Evolutionary conservation across 2,888 invertebrate species (phyloP), one percentile per base, ranked within the genome.

Genomic region (Megaustenia siamemsis): DNA sequence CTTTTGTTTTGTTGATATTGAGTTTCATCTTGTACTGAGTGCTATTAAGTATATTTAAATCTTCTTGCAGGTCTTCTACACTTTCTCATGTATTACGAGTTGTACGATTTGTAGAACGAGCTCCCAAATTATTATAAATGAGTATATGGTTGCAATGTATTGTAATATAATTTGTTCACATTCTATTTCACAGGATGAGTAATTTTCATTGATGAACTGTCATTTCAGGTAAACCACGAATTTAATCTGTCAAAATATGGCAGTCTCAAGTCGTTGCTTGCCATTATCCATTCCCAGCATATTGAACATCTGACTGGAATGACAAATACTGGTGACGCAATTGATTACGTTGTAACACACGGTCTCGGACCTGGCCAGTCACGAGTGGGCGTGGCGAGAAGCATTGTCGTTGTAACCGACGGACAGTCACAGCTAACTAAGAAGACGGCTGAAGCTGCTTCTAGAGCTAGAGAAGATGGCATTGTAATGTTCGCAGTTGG

Each of bases 401-500:
- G 87, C 43, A 82, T 82, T 53, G 84, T 87, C 24, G 73, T 86
- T 32, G 60, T 87, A n/a, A 88, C 87, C 15, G 88, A 88, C 76
- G 88, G 88, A n/a, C 84, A 85, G 56, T 87, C 88, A 24, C 76
- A 83, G 18, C 63, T 77, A 45, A 73, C 73, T 12, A 71, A 56
- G 35, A 49, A 40, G 1, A 87, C 88, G 10, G 82, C 81, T 45
- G 2, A 76, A 53, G 86, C 86, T 40, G 86, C 88, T 32, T 63
- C 43, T 15, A 56, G 56, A 1, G 87, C 87, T n/a, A 87, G 79
- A 35, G 38, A 90, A 28, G 88, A 88, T 8, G 92, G 92, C 8
- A 90, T 93, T 21, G 89, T 91, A 66, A 71, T 93, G 76, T 93
- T 93, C 83, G 90, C 93, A 40, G 90, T 93, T 28, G 93, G 93